These are phyloP conservation scores for Acropternis orthonyx DNA, from an alignment of 2,797 vertebrate genomes.

Conservation along the genomic window DNA sequence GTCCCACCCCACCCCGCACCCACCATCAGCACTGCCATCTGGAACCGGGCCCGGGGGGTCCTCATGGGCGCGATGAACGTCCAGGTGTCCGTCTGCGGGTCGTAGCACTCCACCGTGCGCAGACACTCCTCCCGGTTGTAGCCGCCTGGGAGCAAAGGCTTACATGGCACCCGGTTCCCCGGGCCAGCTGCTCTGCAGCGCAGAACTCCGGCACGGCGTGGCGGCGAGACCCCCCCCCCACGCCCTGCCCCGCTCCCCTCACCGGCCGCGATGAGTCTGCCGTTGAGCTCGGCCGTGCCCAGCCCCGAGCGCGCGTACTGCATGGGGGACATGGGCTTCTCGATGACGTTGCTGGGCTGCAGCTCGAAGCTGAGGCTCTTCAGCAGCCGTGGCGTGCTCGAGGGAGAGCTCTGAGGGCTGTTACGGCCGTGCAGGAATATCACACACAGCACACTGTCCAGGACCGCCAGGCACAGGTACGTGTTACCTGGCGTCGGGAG, in stretches of 20 bases:
- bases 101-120: conserved; percentile 95
- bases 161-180: neutral
- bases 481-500: conserved; percentile 81
- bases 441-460: conserved; percentile 92
- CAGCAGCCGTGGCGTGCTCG: conserved; percentile 90
- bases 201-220: neutral
- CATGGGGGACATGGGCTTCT: conserved; percentile 92
- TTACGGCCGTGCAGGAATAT: conserved; percentile 96
- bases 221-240: neutral
- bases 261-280: conserved; percentile 91
- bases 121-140: conserved; percentile 98
- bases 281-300: conserved; percentile 87
- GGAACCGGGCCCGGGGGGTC: conserved; percentile 95
- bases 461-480: conserved; percentile 94
- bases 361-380: conserved; percentile 97
- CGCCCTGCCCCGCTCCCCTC: neutral
- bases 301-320: conserved; percentile 94
- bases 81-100: conserved; percentile 89
- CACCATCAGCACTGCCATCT: conserved; percentile 98
- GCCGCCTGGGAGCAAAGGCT: conserved; percentile 80
- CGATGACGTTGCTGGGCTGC: conserved; percentile 82
- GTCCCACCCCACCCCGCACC: neutral
- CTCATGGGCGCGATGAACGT: conserved; percentile 95
- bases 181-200: fast-evolving
- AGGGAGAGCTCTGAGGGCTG: conserved; percentile 94